Conservation (phyloP, 2,113 vertebrate species). For the Anolis carolinensis region DNA sequence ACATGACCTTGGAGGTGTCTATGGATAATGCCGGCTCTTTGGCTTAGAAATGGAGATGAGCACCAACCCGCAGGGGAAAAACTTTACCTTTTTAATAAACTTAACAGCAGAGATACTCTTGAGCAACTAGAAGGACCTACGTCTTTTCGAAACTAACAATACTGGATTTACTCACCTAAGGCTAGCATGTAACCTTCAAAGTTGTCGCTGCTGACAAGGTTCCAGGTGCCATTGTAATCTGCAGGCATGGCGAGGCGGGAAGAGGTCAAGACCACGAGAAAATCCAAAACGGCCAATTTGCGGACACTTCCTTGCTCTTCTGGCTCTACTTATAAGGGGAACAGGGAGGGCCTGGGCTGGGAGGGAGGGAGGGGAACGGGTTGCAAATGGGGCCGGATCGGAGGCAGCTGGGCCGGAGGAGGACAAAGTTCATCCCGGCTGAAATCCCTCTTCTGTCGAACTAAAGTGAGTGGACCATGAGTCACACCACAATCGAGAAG, state of each 20-base stretch:
- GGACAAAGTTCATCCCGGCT: constrained; percentile 62
- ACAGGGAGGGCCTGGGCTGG: constrained; percentile 15
- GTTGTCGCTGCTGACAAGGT: constrained; percentile 84
- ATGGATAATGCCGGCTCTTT: no score
- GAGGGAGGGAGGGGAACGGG: constrained; percentile 28
- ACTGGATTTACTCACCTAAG: constrained; percentile 77
- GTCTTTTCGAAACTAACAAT: no score
- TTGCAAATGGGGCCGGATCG: background rate
- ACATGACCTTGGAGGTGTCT: no score
- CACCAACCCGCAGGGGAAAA: no score
- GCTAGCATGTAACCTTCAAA: constrained; percentile 86
- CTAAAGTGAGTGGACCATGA: constrained; percentile 58
- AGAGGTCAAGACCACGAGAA: background rate
- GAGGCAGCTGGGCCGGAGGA: background rate
- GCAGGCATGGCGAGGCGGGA: constrained; percentile 71
- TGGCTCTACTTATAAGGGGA: constrained; percentile 48
- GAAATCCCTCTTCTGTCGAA: constrained; percentile 54
- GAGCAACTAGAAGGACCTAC: no score
- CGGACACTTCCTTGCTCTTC: rapidly evolving
- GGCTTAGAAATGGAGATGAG: no score
- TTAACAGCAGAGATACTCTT: no score
- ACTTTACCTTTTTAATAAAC: no score
- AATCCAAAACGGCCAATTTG: background rate
- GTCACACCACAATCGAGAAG: constrained; percentile 10
- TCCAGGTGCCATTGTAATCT: constrained; percentile 86